Base-by-base conservation (phyloP, 2,888 invertebrate species). In the Eupithecia exiguata region DNA sequence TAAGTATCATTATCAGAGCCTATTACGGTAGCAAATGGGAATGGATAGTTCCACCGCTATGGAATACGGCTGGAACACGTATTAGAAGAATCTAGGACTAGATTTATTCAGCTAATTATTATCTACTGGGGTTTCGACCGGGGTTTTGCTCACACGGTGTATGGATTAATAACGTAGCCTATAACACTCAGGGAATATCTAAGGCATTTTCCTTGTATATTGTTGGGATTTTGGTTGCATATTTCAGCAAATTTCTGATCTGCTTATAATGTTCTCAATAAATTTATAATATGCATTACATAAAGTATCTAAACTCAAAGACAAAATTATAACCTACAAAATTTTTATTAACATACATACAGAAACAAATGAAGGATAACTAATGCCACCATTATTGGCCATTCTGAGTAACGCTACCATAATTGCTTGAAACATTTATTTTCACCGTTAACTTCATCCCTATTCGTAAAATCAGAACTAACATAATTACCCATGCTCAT, bases 1-100 rank as follows among this genome's bases (percentile, higher is more conserved):
- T 77, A 71, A 25, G 66, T 70, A 66, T 16, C 43, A 67, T 46
- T 67, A 65, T 36, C 36, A 36, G 35, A 65, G 65, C 40, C 43
- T 40, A 65, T 65, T 67, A 67, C 67, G 67, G 67, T 25, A 67
- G 43, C 67, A 67, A 67, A 65, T 65, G 65, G 40, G 18, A 43
- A 67, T 67, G 21, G 43, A 67, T 67, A 67, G 43, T n/a, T 53
- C 30, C 5, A 46, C 68, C 30, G 12, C n/a, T 62, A 62, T 62
- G 35, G 62, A 16, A 62, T 62, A 62, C 35, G 35, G 35, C 62
- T 62, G 62, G 35, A 62, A 35, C 62, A 62, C 62, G 35, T 62
- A 62, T 62, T 62, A 18, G 62, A 62, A 58, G 58, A 62, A 62
- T 35, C 62, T 62, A 18, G 35, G 21, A 40, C 38, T 36, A 16